Conservation (phyloP, 1,140 invertebrate genomes). For the Antheraea mylitta region DNA sequence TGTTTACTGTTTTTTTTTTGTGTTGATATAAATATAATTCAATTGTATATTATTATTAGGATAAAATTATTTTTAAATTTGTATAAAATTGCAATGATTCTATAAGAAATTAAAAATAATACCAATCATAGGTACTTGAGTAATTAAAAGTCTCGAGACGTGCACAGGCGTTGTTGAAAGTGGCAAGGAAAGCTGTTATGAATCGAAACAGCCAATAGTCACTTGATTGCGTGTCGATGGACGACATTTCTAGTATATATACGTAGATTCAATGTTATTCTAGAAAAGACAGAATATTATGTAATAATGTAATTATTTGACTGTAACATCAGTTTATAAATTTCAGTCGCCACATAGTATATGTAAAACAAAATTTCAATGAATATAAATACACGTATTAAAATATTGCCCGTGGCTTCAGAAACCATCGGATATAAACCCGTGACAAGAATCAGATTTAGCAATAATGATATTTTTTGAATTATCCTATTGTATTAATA, state of each 20-base stretch:
- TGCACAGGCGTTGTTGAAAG: slow-evolving; percentile 55
- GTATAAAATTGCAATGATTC: neutral
- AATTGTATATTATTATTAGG: neutral
- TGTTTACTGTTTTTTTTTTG: no score
- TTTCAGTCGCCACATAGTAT: neutral
- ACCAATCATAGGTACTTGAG: slow-evolving; percentile 37
- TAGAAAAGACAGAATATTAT: slow-evolving; percentile 5
- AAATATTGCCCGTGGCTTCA: no score
- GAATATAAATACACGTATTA: no score
- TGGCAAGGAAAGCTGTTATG: slow-evolving; percentile 63
- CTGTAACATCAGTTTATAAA: neutral
- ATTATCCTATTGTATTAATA: no score
- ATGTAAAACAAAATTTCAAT: no score
- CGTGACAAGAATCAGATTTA: no score
- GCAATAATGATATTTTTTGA: no score
- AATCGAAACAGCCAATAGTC: slow-evolving; percentile 58
- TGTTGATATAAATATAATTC: neutral
- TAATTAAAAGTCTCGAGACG: slow-evolving; percentile 67
- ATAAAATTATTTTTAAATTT: neutral
- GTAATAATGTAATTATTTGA: neutral
- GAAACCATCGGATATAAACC: no score
- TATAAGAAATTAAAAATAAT: slow-evolving; percentile 15
- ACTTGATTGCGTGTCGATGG: slow-evolving; percentile 46
- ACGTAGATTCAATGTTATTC: slow-evolving; percentile 15
- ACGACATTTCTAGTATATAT: slow-evolving; percentile 47